Percentiles rank a stretch among this genome's conserved stretches.
phyloP scores from a whole-genome alignment of 2,797 vertebrate species.

The Anguilla anguilla region DNA sequence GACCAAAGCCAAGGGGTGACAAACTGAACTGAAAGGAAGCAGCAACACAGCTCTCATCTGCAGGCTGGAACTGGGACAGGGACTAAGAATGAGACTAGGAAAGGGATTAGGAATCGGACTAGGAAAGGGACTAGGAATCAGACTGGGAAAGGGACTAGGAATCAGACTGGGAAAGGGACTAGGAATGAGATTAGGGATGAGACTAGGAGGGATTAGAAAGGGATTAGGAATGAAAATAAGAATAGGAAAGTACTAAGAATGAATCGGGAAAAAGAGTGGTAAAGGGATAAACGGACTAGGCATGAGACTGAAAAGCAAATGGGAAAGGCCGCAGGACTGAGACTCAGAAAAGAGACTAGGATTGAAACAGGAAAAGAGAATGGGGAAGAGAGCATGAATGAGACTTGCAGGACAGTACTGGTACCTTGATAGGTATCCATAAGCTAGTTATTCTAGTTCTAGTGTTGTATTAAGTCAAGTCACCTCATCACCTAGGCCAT shows the following conservation, averaged over 20 bases:
- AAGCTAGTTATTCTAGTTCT: neutral
- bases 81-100: neutral
- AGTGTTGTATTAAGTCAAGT: neutral
- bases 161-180: neutral
- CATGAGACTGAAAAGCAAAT: neutral
- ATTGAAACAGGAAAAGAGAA: neutral
- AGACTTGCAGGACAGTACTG: neutral
- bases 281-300: neutral
- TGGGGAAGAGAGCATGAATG: neutral
- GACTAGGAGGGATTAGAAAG: neutral
- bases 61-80: neutral
- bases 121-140: neutral
- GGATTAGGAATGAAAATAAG: neutral
- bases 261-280: neutral
- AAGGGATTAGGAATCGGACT: neutral
- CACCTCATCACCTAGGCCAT: neutral
- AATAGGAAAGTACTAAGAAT: neutral
- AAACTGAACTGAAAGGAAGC: neutral
- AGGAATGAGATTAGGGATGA: neutral
- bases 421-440: neutral
- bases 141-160: neutral
- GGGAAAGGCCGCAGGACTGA: too few species aligned
- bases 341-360: neutral
- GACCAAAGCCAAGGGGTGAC: neutral
- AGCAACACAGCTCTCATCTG: neutral